Percentiles rank a stretch among this genome's conserved stretches.
Evolutionary conservation across 2,888 invertebrate genomes (phyloP).

Genomic region (Acleris cristana): DNA sequence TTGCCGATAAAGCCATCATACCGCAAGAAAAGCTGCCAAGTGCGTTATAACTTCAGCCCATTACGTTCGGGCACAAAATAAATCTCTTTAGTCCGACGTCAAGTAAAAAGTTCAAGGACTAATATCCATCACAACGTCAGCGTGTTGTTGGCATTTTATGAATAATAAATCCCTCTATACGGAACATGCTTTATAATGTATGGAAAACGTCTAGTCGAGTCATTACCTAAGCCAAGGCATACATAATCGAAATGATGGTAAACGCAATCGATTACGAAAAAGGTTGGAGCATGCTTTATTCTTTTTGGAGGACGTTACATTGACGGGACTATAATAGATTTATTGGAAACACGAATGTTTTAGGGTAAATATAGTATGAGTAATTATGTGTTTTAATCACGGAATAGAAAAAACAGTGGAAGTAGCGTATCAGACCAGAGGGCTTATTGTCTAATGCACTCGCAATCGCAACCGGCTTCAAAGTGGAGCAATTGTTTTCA

Average conservation of each 20-base stretch:
- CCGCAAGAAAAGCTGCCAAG: no score
- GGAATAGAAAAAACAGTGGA: no score
- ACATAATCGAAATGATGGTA: conserved; percentile 1
- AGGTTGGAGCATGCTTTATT: neutral
- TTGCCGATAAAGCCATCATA: no score
- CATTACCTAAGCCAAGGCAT: conserved; percentile 2
- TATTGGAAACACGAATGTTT: neutral
- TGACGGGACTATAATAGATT: neutral
- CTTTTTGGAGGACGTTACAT: neutral
- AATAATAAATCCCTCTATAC: conserved; percentile 23
- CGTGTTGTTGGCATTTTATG: conserved; percentile 34
- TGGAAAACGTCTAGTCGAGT: neutral
- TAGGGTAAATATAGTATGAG: no score
- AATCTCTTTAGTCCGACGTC: conserved; percentile 11
- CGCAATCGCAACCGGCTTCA: no score
- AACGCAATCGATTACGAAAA: conserved; percentile 12
- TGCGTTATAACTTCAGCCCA: neutral
- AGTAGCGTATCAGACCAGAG: no score
- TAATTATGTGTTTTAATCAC: no score
- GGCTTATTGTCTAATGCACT: no score
- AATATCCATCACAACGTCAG: conserved; percentile 30
- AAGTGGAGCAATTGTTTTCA: no score
- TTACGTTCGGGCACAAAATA: conserved; percentile 5
- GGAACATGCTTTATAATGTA: conserved; percentile 9
- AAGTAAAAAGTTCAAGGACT: conserved; percentile 33